Base-by-base conservation (phyloP, 2,113 vertebrate genomes). In the Promerops cafer region DNA sequence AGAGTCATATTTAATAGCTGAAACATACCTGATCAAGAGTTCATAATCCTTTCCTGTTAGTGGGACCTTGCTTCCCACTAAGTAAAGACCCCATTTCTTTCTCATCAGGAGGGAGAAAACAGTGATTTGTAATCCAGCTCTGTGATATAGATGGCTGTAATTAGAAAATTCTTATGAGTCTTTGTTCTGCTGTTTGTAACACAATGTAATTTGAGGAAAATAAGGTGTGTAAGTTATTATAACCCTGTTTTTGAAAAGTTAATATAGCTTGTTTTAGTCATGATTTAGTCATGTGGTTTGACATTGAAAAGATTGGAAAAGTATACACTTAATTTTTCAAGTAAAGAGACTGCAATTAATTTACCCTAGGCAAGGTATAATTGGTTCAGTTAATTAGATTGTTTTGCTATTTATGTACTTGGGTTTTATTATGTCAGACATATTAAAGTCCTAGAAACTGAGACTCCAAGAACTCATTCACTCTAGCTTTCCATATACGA, bases 401-500 rank as follows among this genome's bases (percentile, higher is more conserved):
- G 30, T 92, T 97, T 95, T 74, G 50, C 44, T 95, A 33, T 75
- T 42, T 83, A 42, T 44, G 30, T 94, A 96, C 66, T 92, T 26
- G 3, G 6, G 2, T 44, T 92, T 94, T 90, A 78, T 72, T 87
- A 56, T 14, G 40, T 97, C 70, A 82, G 39, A 72, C n/a, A 31
- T 42, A 53, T 11, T 70, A 40, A 95, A 95, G 82, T 77, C 52
- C 30, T 93, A 86, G 96, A 93, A 96, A 89, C 56, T 83, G 72
- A 50, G 16, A 69, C 56, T 87, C 72, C 74, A 93, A 96, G 89
- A 95, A 95, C 56, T 94, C 77, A 72, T 68, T 97, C 42, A 95
- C 26, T 93, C 33, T 83, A 89, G 66, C 71, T 96, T 95, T 94
- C 82, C 40, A 53, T 75, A 83, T n/a, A 81, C 50, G 31, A 47